phyloP scores from a whole-genome alignment of 2,888 invertebrate genomes.

The Eueremaeus valkanovi region DNA sequence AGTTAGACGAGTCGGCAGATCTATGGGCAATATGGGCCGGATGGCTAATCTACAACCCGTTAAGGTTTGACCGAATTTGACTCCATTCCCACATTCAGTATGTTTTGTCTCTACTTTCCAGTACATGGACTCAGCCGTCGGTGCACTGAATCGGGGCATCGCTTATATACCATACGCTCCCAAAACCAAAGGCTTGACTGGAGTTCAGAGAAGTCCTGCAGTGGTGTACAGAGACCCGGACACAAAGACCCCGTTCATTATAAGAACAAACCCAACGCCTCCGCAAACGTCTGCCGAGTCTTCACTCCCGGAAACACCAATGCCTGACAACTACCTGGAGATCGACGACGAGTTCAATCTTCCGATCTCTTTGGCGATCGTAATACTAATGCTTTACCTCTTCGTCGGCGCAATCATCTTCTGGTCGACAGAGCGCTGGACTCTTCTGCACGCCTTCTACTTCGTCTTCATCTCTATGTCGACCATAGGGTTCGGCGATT shows the following conservation, averaged over 20 bases:
- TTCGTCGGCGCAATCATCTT: slow-evolving; percentile 42
- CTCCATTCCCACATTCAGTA: neutral
- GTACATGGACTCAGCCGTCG: neutral
- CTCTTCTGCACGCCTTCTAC: slow-evolving; percentile 89
- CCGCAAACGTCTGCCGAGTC: slow-evolving; percentile 30
- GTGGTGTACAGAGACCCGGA: neutral
- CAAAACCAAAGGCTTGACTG: neutral
- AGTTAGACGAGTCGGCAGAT: slow-evolving; percentile 42
- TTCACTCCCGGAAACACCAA: slow-evolving; percentile 29
- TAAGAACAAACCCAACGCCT: slow-evolving; percentile 2
- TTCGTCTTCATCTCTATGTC: slow-evolving; percentile 96
- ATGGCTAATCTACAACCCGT: neutral
- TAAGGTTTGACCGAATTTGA: neutral
- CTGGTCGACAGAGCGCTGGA: slow-evolving; percentile 63
- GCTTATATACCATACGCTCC: slow-evolving; percentile 12
- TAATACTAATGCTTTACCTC: slow-evolving; percentile 40
- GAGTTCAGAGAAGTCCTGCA: neutral
- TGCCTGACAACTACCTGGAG: slow-evolving; percentile 17
- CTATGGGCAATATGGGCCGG: slow-evolving; percentile 34
- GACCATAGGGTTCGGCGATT: slow-evolving; percentile 72
- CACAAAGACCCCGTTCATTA: neutral
- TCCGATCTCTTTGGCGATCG: slow-evolving; percentile 40
- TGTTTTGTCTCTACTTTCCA: neutral
- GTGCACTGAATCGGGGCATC: neutral
- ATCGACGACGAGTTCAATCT: slow-evolving; percentile 41